Evolutionary conservation across 1,140 invertebrate species (phyloP), one percentile per base, ranked within the genome.

Genomic region (Manduca sexta): DNA sequence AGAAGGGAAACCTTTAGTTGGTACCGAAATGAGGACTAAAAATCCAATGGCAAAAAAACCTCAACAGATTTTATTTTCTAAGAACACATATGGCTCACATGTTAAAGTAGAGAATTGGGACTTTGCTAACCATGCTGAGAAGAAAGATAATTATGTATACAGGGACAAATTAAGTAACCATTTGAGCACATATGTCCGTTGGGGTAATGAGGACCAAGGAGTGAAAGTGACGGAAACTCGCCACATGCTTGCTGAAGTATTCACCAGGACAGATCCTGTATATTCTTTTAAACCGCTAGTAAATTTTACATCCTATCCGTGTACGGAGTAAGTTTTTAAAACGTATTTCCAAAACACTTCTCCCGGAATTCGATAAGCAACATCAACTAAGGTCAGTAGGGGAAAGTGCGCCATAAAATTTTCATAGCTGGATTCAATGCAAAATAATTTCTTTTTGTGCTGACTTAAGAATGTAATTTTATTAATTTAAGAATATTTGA

Each of bases 21-120:
- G n/a, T n/a, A 26, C 21, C 13, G 72, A 67, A 56, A 84, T 81
- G 74, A 63, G 73, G 31, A 64, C 69, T 17, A 79, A 79, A 65
- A 63, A 74, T 51, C 60, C 71, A 39, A 82, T 71, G 57, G 61
- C 74, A 15, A 82, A 84, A 66, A 84, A 84, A 52, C 81, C 81
- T 4, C 66, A 65, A 48, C 78, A 82, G 63, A 84, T 86, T 38
- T 63, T 88, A 34, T 86, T 86, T 69, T 84, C 77, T 2, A 88
- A 87, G 67, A 86, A 85, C 49, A 69, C 15, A 8, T 88, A 87
- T 51, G 60, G 69, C 12, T 64, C 74, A 1, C 61, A 60, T 37
- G 74, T 82, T 11, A 88, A 87, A 74, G 70, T 85, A 17, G 70
- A 76, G 40, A 72, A 84, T 50, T 88, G 87, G 87, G 73, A 86